Conservation (phyloP, 2,113 vertebrate species). For the Mobula birostris region DNA sequence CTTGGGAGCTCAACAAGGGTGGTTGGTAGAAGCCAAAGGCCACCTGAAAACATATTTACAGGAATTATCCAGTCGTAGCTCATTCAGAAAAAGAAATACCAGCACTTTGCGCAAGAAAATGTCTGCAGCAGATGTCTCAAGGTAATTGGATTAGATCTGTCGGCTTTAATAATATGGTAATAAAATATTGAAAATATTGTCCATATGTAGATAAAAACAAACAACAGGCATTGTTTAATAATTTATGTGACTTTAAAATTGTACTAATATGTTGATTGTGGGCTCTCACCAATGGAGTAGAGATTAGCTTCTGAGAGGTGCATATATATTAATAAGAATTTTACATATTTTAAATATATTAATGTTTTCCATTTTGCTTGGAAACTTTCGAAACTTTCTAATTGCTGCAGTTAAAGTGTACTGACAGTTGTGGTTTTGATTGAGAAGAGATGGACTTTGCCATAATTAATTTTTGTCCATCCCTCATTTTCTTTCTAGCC, state of each 20-base stretch:
- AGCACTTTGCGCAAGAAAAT: constrained; percentile 85
- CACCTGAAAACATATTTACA: constrained; percentile 89
- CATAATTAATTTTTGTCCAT: neutral
- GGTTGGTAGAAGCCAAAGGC: constrained; percentile 88
- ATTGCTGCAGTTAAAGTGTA: neutral
- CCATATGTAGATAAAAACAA: neutral
- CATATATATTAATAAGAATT: too few species aligned
- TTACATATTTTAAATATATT: neutral
- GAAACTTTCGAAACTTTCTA: neutral
- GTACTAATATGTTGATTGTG: neutral
- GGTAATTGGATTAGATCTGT: constrained; percentile 52
- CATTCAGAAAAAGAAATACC: constrained; percentile 61
- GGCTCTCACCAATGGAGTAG: neutral
- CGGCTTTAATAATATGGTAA: neutral
- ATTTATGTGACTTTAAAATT: neutral
- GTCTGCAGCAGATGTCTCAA: constrained; percentile 83
- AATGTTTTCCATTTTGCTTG: neutral
- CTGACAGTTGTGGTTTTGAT: neutral
- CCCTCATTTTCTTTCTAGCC: neutral
- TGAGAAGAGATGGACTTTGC: neutral
- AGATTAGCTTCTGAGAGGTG: neutral
- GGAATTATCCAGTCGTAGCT: constrained; percentile 70
- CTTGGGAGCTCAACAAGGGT: constrained; percentile 77
- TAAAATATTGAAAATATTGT: neutral
- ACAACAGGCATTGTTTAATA: neutral